Conservation (phyloP, 2,888 invertebrate species). For the Scrobipalpa costella region DNA sequence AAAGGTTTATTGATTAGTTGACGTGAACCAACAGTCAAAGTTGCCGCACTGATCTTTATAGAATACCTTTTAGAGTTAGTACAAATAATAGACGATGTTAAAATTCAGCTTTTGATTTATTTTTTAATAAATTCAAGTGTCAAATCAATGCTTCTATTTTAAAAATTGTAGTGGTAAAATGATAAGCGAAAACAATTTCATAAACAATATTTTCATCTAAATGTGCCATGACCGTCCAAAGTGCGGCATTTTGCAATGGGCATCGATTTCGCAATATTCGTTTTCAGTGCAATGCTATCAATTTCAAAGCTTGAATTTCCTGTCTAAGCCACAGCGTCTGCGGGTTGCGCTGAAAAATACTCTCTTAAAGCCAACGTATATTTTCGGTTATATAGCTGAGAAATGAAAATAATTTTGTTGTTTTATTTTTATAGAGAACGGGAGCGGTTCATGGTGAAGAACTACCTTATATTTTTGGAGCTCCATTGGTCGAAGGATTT, state of each 20-base stretch:
- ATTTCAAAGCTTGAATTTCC: slow-evolving; percentile 20
- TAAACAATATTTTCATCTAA: slow-evolving; percentile 19
- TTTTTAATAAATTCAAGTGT: too few species aligned
- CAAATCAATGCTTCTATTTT: background rate
- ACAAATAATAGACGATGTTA: too few species aligned
- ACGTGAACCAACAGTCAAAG: too few species aligned
- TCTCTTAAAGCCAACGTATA: background rate
- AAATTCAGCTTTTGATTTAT: too few species aligned
- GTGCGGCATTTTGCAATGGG: slow-evolving; percentile 21
- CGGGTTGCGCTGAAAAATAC: slow-evolving; percentile 10
- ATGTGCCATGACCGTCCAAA: slow-evolving; percentile 21
- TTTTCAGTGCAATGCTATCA: slow-evolving; percentile 22
- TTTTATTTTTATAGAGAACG: slow-evolving; percentile 83
- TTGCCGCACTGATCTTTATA: too few species aligned
- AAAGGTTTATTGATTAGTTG: too few species aligned
- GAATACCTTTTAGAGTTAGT: too few species aligned
- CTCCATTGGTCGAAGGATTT: slow-evolving; percentile 91
- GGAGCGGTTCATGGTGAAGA: slow-evolving; percentile 96
- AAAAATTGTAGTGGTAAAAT: background rate
- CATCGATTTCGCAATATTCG: slow-evolving; percentile 22
- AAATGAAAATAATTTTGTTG: background rate
- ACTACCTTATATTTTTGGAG: slow-evolving; percentile 93
- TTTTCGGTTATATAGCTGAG: too few species aligned
- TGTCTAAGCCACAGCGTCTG: slow-evolving; percentile 17
- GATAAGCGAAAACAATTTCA: slow-evolving; percentile 11